These are phyloP conservation scores for Sarcophaga subvicina DNA, from an alignment of 2,888 invertebrate genomes.

Conservation along the genomic window DNA sequence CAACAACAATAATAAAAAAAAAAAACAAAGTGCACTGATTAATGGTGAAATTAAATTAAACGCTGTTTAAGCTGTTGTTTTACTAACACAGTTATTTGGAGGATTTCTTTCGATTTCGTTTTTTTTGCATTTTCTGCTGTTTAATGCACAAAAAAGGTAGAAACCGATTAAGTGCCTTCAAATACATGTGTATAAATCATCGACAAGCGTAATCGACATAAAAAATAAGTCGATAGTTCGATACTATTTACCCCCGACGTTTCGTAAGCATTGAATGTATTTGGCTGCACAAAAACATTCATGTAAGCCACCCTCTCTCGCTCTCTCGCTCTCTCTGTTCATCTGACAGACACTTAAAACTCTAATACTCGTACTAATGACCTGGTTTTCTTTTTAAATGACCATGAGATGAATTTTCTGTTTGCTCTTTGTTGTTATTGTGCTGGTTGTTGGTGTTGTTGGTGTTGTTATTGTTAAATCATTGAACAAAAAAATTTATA, in stretches of 20 bases:
- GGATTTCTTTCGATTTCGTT: constrained; percentile 42
- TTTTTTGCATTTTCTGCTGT: neutral
- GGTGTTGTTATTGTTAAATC: constrained; percentile 9
- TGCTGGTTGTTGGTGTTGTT: neutral
- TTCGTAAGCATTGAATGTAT: neutral
- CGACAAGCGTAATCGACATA: neutral
- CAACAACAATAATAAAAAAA: too few species aligned
- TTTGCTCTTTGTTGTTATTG: constrained; percentile 23
- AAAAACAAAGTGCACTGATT: constrained; percentile 32
- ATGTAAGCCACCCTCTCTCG: too few species aligned
- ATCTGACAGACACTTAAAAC: constrained; percentile 58
- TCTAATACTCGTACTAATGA: constrained; percentile 64
- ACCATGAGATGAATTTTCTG: constrained; percentile 57
- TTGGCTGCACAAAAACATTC: neutral
- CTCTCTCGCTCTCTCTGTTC: neutral
- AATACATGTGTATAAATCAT: neutral
- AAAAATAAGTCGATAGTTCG: neutral
- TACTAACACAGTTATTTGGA: constrained; percentile 52
- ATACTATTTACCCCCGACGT: neutral
- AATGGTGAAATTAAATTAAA: constrained; percentile 38
- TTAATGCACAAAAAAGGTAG: constrained; percentile 32
- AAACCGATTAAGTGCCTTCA: constrained; percentile 26
- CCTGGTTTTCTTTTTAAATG: constrained; percentile 67
- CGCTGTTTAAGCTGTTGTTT: constrained; percentile 33
- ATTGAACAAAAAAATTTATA: constrained; percentile 29